phyloP scores from a whole-genome alignment of 1,140 invertebrate genomes.

The Dolichoris vasculosae region DNA sequence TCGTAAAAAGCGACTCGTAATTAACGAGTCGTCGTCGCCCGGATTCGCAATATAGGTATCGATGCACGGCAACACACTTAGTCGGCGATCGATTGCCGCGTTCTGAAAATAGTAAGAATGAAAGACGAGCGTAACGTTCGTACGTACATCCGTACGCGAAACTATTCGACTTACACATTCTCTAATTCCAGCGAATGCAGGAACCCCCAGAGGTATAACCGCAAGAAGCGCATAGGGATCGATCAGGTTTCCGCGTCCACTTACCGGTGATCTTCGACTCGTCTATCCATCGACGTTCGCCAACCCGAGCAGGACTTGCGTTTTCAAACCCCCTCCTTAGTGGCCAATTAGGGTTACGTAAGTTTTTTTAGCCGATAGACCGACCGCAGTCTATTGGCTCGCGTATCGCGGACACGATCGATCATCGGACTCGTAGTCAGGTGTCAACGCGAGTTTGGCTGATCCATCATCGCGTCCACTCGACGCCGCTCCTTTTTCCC shows the following conservation, averaged over 20 bases:
- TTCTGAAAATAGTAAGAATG: background rate
- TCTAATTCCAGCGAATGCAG: slow-evolving; percentile 8
- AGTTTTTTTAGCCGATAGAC: too few relatives aligned
- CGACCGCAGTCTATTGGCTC: too few relatives aligned
- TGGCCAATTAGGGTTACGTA: too few relatives aligned
- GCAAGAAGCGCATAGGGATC: background rate
- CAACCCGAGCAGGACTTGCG: too few relatives aligned
- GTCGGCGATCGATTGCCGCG: background rate
- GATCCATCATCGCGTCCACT: slow-evolving; percentile 14
- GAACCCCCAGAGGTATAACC: background rate
- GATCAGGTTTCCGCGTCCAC: background rate
- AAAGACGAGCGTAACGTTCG: background rate
- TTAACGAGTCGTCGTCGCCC: background rate
- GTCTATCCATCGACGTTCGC: background rate
- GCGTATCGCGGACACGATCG: background rate
- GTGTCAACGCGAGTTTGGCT: background rate
- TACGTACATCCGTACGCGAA: background rate
- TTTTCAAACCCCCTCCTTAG: too few relatives aligned
- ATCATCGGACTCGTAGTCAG: slow-evolving; percentile 27
- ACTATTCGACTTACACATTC: background rate
- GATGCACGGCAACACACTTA: background rate
- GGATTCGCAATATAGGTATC: background rate
- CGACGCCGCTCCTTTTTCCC: background rate
- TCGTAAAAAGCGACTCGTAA: background rate
- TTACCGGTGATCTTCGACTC: background rate